Percentiles rank a stretch among this genome's conserved stretches.
These are phyloP conservation scores for Drosophila mayri DNA, from an alignment of 1,140 invertebrate species.

Conservation along the genomic window DNA sequence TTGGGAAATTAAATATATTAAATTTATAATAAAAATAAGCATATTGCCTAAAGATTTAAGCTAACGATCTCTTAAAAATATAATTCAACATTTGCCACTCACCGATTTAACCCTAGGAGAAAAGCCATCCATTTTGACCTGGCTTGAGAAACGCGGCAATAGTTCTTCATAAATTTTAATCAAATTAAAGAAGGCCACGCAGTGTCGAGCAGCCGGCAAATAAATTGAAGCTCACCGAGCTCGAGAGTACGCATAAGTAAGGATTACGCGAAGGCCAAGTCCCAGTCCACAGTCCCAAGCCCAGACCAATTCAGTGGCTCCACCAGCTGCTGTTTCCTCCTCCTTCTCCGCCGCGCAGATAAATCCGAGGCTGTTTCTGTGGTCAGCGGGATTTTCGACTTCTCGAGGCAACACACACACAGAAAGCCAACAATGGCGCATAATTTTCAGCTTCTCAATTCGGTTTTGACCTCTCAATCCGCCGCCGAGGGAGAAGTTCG, in stretches of 20 bases:
- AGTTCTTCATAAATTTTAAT: conserved; percentile 81
- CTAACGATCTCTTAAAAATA: background rate
- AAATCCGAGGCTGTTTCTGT: conserved; percentile 26
- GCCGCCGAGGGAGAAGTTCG: conserved; percentile 56
- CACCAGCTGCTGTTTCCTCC: conserved; percentile 11
- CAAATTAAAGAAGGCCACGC: conserved; percentile 74
- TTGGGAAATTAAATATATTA: background rate
- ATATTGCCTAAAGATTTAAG: background rate
- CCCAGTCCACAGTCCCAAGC: background rate
- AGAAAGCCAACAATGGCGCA: conserved; percentile 71
- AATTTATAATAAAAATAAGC: background rate
- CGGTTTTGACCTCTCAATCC: conserved; percentile 79
- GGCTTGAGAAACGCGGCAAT: background rate
- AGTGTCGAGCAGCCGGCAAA: conserved; percentile 51
- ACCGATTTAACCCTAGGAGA: too few species aligned
- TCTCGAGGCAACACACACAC: conserved; percentile 17
- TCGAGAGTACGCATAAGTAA: conserved; percentile 70
- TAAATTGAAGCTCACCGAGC: conserved; percentile 62
- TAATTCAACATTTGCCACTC: too few species aligned
- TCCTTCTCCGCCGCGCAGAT: background rate
- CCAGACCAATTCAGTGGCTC: conserved; percentile 21
- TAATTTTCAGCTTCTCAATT: conserved; percentile 69
- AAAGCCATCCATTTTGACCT: too few species aligned
- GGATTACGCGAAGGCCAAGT: conserved; percentile 60
- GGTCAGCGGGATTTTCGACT: conserved; percentile 17